phyloP scores from a whole-genome alignment of 2,113 vertebrate genomes.

The Scophthalmus maximus region DNA sequence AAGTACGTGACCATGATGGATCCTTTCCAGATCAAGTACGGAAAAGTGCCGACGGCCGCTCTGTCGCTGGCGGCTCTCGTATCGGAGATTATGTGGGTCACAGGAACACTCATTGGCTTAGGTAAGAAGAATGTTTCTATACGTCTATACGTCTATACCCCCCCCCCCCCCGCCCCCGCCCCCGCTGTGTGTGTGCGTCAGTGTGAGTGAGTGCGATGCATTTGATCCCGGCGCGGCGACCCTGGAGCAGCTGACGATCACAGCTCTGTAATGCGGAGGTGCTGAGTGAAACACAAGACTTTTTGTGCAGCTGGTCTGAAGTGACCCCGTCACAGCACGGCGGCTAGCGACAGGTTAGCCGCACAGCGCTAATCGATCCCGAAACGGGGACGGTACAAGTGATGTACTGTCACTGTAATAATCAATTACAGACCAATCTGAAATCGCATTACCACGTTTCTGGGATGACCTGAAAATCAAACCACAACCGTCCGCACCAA shows the following conservation, averaged over 20 bases:
- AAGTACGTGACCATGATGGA: slow-evolving; percentile 79
- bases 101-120: slow-evolving; percentile 84
- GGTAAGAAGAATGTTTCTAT: slow-evolving; percentile 74
- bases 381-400: not conserved
- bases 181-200: slow-evolving; percentile 8
- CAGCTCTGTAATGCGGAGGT: slow-evolving; percentile 23
- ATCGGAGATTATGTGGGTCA: slow-evolving; percentile 86
- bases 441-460: too few species aligned
- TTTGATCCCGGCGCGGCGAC: slow-evolving; percentile 21
- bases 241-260: slow-evolving; percentile 43
- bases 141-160: too few species aligned
- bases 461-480: too few species aligned
- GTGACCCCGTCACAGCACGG: slow-evolving; percentile 18
- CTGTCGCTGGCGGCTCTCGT: slow-evolving; percentile 61
- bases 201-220: slow-evolving; percentile 21
- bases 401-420: not conserved
- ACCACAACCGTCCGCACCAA: too few species aligned
- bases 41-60: slow-evolving; percentile 63
- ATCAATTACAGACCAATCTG: too few species aligned
- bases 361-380: too few species aligned
- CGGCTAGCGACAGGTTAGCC: too few species aligned
- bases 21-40: slow-evolving; percentile 77
- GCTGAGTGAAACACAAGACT: slow-evolving; percentile 44
- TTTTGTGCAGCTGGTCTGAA: slow-evolving; percentile 27
- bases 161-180: not conserved